A percentile compares a stretch with the other conserved stretches of the same genome.
phyloP scores from a whole-genome alignment of 2,113 vertebrate species.

The Balaeniceps rex region DNA sequence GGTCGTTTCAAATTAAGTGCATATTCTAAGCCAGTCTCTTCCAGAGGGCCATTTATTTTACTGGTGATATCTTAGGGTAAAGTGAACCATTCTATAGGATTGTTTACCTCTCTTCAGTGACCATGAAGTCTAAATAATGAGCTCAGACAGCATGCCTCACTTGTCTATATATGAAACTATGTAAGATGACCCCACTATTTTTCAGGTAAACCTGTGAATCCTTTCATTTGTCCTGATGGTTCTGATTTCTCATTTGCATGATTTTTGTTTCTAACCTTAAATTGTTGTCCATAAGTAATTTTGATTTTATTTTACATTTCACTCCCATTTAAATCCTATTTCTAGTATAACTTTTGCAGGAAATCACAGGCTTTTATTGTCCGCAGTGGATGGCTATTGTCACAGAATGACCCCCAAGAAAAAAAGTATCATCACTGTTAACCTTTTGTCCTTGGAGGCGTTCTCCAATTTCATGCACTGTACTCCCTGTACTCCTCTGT shows the following conservation, averaged over 20 bases:
- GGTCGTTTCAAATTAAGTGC: not conserved
- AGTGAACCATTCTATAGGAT: not conserved
- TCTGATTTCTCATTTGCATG: not conserved
- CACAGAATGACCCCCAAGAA: not conserved
- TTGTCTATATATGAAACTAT: not conserved
- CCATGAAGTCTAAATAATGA: not conserved
- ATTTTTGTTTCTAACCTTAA: not conserved
- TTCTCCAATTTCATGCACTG: not conserved
- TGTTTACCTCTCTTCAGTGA: not conserved
- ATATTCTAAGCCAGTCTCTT: not conserved
- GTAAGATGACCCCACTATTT: not conserved
- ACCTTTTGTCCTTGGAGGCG: not conserved
- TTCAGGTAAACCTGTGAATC: not conserved
- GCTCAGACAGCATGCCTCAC: not conserved
- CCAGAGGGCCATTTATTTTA: not conserved
- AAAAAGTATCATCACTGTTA: not conserved
- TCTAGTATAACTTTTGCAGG: not conserved
- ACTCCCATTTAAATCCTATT: not conserved
- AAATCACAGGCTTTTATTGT: not conserved
- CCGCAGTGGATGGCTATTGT: not conserved
- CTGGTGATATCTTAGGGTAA: not conserved
- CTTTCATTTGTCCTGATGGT: not conserved
- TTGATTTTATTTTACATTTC: not conserved
- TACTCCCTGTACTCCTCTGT: not conserved
- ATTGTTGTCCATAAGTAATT: not conserved